These are phyloP conservation scores for Phylloscopus trochilus DNA, from an alignment of 2,113 vertebrate genomes.

Conservation along the genomic window DNA sequence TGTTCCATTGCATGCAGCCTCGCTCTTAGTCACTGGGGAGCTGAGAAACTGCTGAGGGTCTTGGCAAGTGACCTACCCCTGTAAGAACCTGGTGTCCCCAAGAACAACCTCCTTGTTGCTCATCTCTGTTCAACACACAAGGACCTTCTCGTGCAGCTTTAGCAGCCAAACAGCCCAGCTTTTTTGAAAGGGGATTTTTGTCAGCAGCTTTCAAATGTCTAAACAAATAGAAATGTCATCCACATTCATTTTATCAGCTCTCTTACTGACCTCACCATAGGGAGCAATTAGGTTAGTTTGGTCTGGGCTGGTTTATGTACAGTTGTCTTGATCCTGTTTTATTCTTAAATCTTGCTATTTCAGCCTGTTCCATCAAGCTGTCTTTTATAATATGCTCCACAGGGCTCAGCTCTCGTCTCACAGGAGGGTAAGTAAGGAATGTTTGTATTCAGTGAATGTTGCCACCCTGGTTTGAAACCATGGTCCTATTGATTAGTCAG, in stretches of 20 bases:
- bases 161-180: not conserved
- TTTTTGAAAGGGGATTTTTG: not conserved
- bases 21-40: not conserved
- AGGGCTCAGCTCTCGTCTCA: not conserved
- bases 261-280: not conserved
- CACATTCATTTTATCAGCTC: not conserved
- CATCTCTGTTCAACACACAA: not conserved
- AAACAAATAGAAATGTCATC: not conserved
- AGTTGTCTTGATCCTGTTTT: constrained; percentile 5
- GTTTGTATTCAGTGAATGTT: not conserved
- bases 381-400: constrained; percentile 13
- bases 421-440: not conserved
- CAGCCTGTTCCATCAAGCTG: not conserved
- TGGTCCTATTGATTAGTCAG: not conserved
- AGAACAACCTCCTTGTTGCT: not conserved
- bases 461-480: not conserved
- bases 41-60: not conserved
- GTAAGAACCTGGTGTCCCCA: not conserved
- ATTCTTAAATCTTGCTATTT: constrained; percentile 10
- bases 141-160: not conserved
- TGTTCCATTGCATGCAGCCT: not conserved
- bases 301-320: not conserved
- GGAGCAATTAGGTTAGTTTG: constrained; percentile 19
- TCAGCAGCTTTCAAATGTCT: not conserved
- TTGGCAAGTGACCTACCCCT: not conserved